Percentiles rank a stretch among this genome's conserved stretches.
Conservation (phyloP, 2,797 vertebrate genomes). For the Mormyrus proboscirostris region DNA sequence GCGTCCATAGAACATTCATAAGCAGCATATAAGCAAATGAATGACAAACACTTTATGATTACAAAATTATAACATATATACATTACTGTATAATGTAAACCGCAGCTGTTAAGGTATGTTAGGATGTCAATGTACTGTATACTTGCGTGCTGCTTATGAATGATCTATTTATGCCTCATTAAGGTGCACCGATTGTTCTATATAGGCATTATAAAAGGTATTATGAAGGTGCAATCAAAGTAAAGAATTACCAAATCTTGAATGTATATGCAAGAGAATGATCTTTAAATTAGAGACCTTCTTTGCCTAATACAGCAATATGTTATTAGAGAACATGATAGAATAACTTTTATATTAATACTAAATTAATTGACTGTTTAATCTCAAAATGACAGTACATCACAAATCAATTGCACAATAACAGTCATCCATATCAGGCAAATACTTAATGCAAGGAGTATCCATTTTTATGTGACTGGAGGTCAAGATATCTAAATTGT, state of each 20-base stretch:
- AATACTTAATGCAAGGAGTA: neutral
- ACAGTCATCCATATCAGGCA: neutral
- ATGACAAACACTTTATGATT: neutral
- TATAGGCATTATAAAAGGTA: neutral
- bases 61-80: neutral
- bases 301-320: neutral
- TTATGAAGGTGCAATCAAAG: neutral
- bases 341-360: neutral
- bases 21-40: neutral
- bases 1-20: neutral
- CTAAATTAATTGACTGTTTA: neutral
- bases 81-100: neutral
- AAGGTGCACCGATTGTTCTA: neutral
- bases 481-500: neutral
- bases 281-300: no score
- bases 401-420: neutral
- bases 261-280: neutral
- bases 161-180: neutral
- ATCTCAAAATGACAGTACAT: neutral
- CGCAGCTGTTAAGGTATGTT: neutral
- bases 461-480: neutral
- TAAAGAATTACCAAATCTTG: neutral
- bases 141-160: neutral
- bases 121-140: neutral
- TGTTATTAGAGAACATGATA: neutral